These are phyloP conservation scores for Crioceris asparagi DNA, from an alignment of 2,888 invertebrate genomes.

Conservation along the genomic window DNA sequence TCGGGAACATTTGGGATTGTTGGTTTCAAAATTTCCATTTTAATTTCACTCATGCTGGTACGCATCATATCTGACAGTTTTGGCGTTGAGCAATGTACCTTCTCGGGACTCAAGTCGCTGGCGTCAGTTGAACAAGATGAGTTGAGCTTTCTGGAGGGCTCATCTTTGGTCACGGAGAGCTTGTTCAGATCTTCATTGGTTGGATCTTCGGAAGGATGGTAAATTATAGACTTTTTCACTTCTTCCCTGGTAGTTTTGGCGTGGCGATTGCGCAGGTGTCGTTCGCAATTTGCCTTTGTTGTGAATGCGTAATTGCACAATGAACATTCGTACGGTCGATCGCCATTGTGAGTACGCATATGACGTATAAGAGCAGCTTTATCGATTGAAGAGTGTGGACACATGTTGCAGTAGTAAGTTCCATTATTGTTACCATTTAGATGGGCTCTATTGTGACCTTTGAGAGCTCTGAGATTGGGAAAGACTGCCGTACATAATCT, in stretches of 20 bases:
- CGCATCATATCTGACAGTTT: constrained; percentile 21
- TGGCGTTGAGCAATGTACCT: constrained; percentile 30
- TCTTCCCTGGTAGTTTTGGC: constrained; percentile 78
- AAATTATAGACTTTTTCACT: constrained; percentile 77
- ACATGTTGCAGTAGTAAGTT: constrained; percentile 89
- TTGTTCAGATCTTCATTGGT: constrained; percentile 62
- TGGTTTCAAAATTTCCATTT: constrained; percentile 17
- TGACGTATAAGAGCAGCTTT: constrained; percentile 87
- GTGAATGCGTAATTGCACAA: constrained; percentile 96
- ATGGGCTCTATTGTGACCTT: constrained; percentile 83
- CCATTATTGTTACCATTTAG: constrained; percentile 62
- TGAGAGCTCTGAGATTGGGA: constrained; percentile 78
- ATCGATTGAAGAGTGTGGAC: constrained; percentile 78
- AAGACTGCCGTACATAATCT: constrained; percentile 79
- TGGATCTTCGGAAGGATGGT: constrained; percentile 77
- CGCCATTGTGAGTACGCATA: constrained; percentile 90
- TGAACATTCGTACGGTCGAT: constrained; percentile 87
- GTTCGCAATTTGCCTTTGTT: constrained; percentile 93
- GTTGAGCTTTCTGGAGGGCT: constrained; percentile 42
- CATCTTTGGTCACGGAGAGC: constrained; percentile 41
- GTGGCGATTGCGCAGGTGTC: constrained; percentile 86
- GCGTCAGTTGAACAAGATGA: constrained; percentile 12
- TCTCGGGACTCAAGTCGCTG: constrained; percentile 24
- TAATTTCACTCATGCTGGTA: constrained; percentile 14
- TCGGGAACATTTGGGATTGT: constrained; percentile 19